Percentiles rank a stretch among this genome's conserved stretches.
These are phyloP conservation scores for Himantopus leucocephalus DNA, from an alignment of 2,113 vertebrate species.

Conservation along the genomic window DNA sequence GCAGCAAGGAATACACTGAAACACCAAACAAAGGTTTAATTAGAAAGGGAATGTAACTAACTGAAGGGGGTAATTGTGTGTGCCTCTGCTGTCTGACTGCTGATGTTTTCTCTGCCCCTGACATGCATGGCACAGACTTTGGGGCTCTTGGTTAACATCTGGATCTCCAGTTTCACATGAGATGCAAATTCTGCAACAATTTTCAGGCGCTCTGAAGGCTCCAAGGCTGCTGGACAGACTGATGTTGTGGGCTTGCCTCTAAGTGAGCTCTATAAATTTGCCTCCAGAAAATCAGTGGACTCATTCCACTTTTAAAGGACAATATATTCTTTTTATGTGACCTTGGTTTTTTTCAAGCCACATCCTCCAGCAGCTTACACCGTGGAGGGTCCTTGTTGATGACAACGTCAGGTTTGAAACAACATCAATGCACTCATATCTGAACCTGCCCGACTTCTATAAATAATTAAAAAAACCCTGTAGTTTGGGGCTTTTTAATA, in stretches of 20 bases:
- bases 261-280: neutral
- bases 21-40: neutral
- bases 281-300: neutral
- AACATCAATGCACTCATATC: neutral
- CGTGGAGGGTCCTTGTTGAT: neutral
- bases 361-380: neutral
- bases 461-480: neutral
- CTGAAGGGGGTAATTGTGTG: too few relatives aligned
- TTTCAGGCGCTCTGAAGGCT: neutral
- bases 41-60: neutral
- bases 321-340: neutral
- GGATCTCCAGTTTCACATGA: accelerated
- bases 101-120: neutral
- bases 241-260: neutral
- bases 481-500: neutral
- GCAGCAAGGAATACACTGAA: neutral
- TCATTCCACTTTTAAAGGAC: neutral
- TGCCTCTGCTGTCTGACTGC: neutral
- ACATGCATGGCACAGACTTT: neutral
- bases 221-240: neutral
- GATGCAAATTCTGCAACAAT: neutral
- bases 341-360: neutral
- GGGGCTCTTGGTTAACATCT: neutral
- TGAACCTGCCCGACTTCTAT: neutral
- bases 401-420: neutral